Evolutionary conservation across 1,140 invertebrate species (phyloP), one percentile per base, ranked within the genome.

Genomic region (Zaprionus vittiger): DNA sequence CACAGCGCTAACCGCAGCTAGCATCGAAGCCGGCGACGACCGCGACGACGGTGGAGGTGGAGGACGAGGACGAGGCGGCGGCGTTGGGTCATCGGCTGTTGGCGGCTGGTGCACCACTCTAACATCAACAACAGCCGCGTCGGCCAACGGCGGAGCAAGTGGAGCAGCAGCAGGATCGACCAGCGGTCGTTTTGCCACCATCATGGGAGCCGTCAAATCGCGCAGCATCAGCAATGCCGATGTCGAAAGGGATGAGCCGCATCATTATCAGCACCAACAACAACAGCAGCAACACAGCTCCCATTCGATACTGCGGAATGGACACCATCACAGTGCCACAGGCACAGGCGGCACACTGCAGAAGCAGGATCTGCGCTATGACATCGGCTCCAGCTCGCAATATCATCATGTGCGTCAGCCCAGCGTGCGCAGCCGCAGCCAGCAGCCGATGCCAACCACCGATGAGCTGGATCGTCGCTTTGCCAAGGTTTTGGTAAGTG

Each of bases 401-500:
- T 91, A 91, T 89, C 94, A 93, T 72, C 92, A 93, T 71, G 86
- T 93, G 15, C 77, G 96, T 77, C 96, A 95, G 92, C 95, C 95
- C 71, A 97, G 96, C 83, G 95, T 97, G 59, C 95, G 96, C 84
- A 95, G 94, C 83, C 95, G 95, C 80, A 94, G 95, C 68, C 97
- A 97, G 94, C 96, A 96, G 81, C 97, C 97, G 28, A 98, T 98
- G 96, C 98, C 97, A 55, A 97, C 98, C 86, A 94, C 96, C 44
- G 95, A 94, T 80, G 98, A 99, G 93, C 94, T 99, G 93, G 98
- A 98, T 93, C 96, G 96, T 83, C 94, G 97, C 80, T 99, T 98
- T 93, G 97, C 97, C 77, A 98, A 98, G 97, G 97, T 98, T 90
- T 94, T 99, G 95, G 98, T 98, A 93, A 97, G 97, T 95, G 31